Percentiles rank a stretch among this genome's conserved stretches.
phyloP scores from a whole-genome alignment of 1,140 invertebrate genomes.

The Calycopis cecrops region DNA sequence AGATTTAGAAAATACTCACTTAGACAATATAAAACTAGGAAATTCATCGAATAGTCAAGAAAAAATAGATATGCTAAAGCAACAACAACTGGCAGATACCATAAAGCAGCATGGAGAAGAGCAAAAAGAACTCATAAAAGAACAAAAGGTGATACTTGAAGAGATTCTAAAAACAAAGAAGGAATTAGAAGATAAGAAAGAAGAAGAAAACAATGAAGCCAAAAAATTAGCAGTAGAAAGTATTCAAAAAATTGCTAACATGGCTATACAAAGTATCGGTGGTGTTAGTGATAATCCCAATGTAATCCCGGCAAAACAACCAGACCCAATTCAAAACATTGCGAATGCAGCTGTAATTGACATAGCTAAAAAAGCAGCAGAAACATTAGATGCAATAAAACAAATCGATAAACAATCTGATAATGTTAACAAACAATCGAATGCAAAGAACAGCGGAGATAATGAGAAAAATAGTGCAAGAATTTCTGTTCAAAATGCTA shows the following conservation, averaged over 20 bases:
- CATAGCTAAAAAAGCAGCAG: constrained; percentile 53
- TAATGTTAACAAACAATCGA: neutral
- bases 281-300: constrained; percentile 52
- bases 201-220: constrained; percentile 48
- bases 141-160: constrained; percentile 76
- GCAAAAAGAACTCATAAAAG: constrained; percentile 75
- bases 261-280: constrained; percentile 63
- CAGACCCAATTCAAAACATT: constrained; percentile 42
- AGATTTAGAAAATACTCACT: constrained; percentile 23
- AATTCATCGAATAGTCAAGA: constrained; percentile 33
- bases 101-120: constrained; percentile 76
- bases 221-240: constrained; percentile 70
- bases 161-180: constrained; percentile 74
- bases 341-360: constrained; percentile 53
- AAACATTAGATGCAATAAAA: constrained; percentile 55
- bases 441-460: neutral
- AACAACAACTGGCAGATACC: constrained; percentile 74
- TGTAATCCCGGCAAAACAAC: constrained; percentile 28
- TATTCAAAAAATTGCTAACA: constrained; percentile 69
- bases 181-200: constrained; percentile 66
- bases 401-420: constrained; percentile 35
- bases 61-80: constrained; percentile 53
- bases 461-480: neutral
- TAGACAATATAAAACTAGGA: constrained; percentile 28
- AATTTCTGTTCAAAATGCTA: neutral